Evolutionary conservation across 2,797 vertebrate species (phyloP).

Genomic region (Coreius guichenoti): DNA sequence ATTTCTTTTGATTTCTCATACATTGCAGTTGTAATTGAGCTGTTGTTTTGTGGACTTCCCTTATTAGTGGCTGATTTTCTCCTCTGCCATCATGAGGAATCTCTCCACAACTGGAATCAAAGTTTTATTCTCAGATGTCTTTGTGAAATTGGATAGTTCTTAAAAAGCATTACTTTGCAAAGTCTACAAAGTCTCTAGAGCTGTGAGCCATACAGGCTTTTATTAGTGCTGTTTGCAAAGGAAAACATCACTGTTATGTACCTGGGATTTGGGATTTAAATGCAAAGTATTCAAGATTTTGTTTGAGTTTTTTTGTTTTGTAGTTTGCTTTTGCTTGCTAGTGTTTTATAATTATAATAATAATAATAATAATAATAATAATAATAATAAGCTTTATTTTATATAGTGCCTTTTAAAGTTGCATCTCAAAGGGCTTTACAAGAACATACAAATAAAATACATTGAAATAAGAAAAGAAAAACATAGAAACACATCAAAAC

Average conservation of each 20-base stretch:
- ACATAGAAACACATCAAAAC: too few relatives aligned
- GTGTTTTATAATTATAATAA: too few relatives aligned
- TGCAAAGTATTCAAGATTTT: neutral
- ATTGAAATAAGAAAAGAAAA: too few relatives aligned
- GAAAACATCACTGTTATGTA: too few relatives aligned
- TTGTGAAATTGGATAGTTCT: slow-evolving; percentile 1
- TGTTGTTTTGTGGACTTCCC: slow-evolving; percentile 4
- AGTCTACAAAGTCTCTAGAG: slow-evolving; percentile 5
- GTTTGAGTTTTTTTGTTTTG: neutral
- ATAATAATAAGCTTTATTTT: too few relatives aligned
- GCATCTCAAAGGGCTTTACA: too few relatives aligned
- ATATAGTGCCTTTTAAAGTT: too few relatives aligned
- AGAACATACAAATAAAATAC: too few relatives aligned
- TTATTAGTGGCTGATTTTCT: neutral
- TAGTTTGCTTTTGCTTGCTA: too few relatives aligned
- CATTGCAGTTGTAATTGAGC: neutral
- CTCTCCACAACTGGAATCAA: slow-evolving; percentile 21
- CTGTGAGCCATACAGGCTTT: neutral
- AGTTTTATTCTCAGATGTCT: slow-evolving; percentile 17
- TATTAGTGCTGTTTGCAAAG: neutral
- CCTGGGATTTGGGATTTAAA: neutral
- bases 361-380: too few relatives aligned
- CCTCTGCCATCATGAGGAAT: neutral
- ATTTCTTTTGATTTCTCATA: neutral
- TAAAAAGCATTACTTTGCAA: neutral